These are phyloP conservation scores for Oscheius myriophilus DNA, from an alignment of 2,888 invertebrate species.

Conservation along the genomic window DNA sequence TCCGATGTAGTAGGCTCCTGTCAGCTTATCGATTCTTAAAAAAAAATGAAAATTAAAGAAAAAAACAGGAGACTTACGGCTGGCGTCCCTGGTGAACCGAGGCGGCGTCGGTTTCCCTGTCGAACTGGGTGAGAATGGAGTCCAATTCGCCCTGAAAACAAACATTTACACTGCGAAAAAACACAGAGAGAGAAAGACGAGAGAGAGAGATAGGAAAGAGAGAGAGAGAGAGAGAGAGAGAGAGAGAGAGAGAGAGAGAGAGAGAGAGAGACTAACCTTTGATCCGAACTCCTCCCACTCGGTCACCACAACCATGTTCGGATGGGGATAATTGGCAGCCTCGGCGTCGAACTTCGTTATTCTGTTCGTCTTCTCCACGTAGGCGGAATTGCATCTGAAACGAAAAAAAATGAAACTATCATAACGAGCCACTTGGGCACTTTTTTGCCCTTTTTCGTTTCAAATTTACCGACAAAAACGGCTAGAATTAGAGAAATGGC, in stretches of 20 bases:
- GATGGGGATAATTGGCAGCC: constrained; percentile 58
- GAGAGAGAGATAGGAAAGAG: not conserved
- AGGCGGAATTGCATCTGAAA: constrained; percentile 69
- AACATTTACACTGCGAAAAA: not conserved
- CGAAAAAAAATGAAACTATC: too few relatives aligned
- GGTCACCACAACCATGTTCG: constrained; percentile 70
- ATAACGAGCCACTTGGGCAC: not conserved
- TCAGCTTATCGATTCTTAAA: constrained; percentile 70
- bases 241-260: not conserved
- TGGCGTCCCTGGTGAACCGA: constrained; percentile 70
- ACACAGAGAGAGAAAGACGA: not conserved
- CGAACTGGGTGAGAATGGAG: constrained; percentile 68
- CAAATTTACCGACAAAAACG: too few relatives aligned
- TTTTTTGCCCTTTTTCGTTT: too few relatives aligned
- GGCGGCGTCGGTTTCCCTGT: constrained; percentile 65
- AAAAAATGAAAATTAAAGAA: not conserved
- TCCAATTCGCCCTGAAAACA: constrained; percentile 64
- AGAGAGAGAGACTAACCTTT: constrained; percentile 37
- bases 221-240: not conserved
- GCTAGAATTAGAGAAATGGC: too few relatives aligned
- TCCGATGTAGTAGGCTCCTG: constrained; percentile 71
- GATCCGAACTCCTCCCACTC: constrained; percentile 71
- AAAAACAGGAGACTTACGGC: constrained; percentile 50
- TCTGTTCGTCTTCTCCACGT: constrained; percentile 67
- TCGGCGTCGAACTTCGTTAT: constrained; percentile 69